Conservation (phyloP, 2,113 vertebrate genomes). For the Alectura lathami region DNA sequence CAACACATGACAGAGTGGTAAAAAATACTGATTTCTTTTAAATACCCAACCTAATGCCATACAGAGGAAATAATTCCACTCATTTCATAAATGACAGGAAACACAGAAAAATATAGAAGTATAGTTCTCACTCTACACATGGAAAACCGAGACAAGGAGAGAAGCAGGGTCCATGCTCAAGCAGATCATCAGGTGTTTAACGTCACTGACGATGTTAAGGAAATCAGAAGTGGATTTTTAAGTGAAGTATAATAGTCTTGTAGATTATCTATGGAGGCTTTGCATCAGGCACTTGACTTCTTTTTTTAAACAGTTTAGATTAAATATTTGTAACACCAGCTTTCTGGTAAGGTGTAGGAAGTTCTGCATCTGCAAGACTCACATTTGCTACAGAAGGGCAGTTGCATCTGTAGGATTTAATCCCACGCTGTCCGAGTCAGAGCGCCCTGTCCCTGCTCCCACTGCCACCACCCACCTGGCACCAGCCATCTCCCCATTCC, state of each 20-base stretch:
- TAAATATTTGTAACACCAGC: not conserved
- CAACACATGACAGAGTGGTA: not conserved
- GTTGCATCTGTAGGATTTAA: not conserved
- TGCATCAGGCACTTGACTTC: not conserved
- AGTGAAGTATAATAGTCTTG: not conserved
- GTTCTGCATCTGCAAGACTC: not conserved
- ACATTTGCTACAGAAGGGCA: not conserved
- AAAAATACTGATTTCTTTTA: not conserved
- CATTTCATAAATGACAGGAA: not conserved
- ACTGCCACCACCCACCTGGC: not conserved
- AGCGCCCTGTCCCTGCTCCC: not conserved
- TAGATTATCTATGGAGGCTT: not conserved
- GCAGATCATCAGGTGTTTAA: not conserved
- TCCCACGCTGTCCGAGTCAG: not conserved
- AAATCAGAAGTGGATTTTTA: not conserved
- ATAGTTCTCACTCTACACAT: not conserved
- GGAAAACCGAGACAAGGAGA: not conserved
- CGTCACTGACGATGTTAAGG: not conserved
- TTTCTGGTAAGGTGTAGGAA: not conserved
- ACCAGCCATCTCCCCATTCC: not conserved
- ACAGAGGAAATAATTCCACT: not conserved
- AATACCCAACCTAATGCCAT: not conserved
- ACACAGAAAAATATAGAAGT: accelerated
- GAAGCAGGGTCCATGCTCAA: not conserved
- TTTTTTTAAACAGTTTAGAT: not conserved